phyloP scores from a whole-genome alignment of 2,797 vertebrate genomes.

The Ciconia nigra region DNA sequence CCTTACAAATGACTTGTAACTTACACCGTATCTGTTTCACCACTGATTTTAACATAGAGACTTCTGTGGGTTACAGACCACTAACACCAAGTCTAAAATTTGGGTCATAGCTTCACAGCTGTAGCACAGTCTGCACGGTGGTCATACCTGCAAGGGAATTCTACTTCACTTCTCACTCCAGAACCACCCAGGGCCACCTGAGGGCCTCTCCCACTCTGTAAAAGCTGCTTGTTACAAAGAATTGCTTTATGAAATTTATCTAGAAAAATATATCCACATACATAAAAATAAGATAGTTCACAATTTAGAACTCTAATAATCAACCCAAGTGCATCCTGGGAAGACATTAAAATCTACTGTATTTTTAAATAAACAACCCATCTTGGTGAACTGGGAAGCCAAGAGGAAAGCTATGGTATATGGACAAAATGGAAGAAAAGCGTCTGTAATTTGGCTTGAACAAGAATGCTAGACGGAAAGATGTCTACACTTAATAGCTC shows the following conservation, averaged over 20 bases:
- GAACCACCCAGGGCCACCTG: not conserved
- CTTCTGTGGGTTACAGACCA: not conserved
- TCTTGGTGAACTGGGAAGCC: not conserved
- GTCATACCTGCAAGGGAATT: not conserved
- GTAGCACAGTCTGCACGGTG: not conserved
- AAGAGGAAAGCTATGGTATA: not conserved
- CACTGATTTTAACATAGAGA: not conserved
- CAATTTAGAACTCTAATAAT: not conserved
- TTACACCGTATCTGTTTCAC: not conserved
- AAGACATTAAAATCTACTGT: not conserved
- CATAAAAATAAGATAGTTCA: not conserved
- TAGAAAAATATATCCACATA: not conserved
- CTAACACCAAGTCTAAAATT: not conserved
- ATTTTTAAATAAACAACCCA: constrained; percentile 19
- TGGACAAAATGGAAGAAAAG: not conserved
- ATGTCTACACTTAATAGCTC: not conserved
- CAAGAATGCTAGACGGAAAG: not conserved
- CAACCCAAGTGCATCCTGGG: not conserved
- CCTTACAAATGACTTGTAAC: not conserved
- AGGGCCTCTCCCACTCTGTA: not conserved
- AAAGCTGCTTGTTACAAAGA: not conserved
- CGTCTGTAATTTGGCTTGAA: not conserved
- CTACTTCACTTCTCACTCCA: not conserved
- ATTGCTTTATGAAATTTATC: not conserved
- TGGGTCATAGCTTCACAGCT: not conserved